Evolutionary conservation across 1,140 invertebrate genomes (phyloP).

Genomic region (Drosophila subobscura): DNA sequence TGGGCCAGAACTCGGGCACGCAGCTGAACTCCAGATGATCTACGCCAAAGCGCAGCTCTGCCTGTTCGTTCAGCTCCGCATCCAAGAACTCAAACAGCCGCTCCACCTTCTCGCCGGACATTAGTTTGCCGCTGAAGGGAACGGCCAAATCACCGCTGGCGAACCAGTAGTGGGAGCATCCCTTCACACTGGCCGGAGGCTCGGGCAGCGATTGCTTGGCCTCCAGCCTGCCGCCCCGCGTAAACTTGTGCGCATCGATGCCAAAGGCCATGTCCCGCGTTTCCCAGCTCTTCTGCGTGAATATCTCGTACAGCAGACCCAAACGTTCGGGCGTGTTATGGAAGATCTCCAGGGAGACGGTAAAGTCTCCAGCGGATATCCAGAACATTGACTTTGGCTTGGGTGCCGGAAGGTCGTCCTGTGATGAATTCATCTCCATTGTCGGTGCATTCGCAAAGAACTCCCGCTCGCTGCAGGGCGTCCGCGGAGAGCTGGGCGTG

Average conservation of each 20-base stretch:
- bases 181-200: constrained; percentile 54
- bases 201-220: constrained; percentile 30
- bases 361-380: constrained; percentile 66
- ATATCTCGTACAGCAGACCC: constrained; percentile 71
- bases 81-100: constrained; percentile 66
- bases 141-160: constrained; percentile 72
- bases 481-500: constrained; percentile 27
- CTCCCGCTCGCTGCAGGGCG: constrained; percentile 55
- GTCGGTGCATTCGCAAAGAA: constrained; percentile 75
- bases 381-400: constrained; percentile 64
- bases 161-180: constrained; percentile 78
- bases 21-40: constrained; percentile 73
- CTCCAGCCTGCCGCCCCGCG: not conserved
- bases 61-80: constrained; percentile 20
- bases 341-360: constrained; percentile 58
- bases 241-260: constrained; percentile 72
- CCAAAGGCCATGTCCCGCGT: constrained; percentile 69
- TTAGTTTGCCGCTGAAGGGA: constrained; percentile 68
- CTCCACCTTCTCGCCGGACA: constrained; percentile 59
- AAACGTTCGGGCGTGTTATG: constrained; percentile 57
- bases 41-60: constrained; percentile 66
- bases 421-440: constrained; percentile 56
- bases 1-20: constrained; percentile 60
- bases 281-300: constrained; percentile 71
- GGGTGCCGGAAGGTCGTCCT: constrained; percentile 23